These are phyloP conservation scores for Rosalia funebris DNA, from an alignment of 2,888 invertebrate species.

Conservation along the genomic window DNA sequence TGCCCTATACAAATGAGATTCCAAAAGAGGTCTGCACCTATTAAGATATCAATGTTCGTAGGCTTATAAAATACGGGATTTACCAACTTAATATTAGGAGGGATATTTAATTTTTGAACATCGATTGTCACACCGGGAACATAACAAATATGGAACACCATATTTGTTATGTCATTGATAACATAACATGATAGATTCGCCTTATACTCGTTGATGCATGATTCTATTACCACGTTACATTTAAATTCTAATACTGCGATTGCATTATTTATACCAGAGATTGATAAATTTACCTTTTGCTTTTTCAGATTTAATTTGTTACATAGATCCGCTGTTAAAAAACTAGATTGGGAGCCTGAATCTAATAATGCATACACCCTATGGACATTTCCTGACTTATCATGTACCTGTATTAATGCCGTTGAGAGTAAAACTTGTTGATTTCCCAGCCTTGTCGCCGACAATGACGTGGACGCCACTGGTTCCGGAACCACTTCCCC, in stretches of 20 bases:
- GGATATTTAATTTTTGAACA: neutral
- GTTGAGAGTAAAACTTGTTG: neutral
- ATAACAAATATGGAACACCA: no score
- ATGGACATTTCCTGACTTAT: neutral
- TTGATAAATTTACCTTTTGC: neutral
- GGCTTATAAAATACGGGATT: conserved; percentile 16
- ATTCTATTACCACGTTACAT: neutral
- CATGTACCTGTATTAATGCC: neutral
- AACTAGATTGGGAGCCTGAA: neutral
- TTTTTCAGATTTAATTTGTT: neutral
- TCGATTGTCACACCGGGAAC: neutral
- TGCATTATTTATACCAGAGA: neutral
- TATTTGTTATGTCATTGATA: conserved; percentile 1
- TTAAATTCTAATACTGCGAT: neutral
- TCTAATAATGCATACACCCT: neutral
- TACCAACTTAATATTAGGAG: conserved; percentile 12
- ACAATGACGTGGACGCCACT: neutral
- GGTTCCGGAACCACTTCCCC: neutral
- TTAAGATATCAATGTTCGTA: conserved; percentile 8
- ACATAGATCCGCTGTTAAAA: neutral
- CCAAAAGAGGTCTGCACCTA: conserved; percentile 22
- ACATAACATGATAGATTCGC: neutral
- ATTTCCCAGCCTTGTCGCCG: neutral
- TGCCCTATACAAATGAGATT: conserved; percentile 4
- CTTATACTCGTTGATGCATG: neutral